Conservation (phyloP, 2,113 vertebrate genomes). For the Crotophaga sulcirostris region DNA sequence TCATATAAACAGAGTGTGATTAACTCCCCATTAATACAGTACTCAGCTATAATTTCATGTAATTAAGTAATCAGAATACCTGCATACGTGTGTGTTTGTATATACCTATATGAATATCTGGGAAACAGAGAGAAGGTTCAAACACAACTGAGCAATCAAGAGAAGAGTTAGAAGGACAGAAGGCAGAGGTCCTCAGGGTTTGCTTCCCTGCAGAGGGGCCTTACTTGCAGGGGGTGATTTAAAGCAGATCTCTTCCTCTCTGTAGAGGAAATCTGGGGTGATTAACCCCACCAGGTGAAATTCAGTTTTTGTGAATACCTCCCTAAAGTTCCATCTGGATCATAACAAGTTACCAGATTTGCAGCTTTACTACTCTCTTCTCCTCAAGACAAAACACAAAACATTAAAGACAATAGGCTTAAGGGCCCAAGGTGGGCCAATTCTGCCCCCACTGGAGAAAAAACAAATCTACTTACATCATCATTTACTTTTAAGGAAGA, state of each 20-base stretch:
- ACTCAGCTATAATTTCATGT: not conserved
- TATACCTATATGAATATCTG: not conserved
- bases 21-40: not conserved
- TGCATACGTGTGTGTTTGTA: not conserved
- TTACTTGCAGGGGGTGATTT: slow-evolving; percentile 13
- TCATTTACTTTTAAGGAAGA: slow-evolving; percentile 7
- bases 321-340: slow-evolving; percentile 10
- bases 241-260: slow-evolving; percentile 1
- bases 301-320: slow-evolving; percentile 16
- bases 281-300: slow-evolving; percentile 41
- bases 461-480: not conserved
- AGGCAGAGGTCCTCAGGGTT: not conserved
- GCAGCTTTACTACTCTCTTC: slow-evolving; percentile 10
- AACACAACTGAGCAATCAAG: not conserved
- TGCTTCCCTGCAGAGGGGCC: not conserved
- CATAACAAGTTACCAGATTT: slow-evolving; percentile 18
- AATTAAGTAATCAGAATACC: not conserved
- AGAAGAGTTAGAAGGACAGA: not conserved
- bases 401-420: not conserved
- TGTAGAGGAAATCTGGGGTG: slow-evolving; percentile 3
- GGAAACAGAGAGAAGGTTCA: not conserved
- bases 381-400: slow-evolving; percentile 23
- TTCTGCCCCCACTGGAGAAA: not conserved
- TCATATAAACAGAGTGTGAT: not conserved
- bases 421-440: not conserved